Evolutionary conservation across 2,797 vertebrate genomes (phyloP).

Genomic region (Anas acuta): DNA sequence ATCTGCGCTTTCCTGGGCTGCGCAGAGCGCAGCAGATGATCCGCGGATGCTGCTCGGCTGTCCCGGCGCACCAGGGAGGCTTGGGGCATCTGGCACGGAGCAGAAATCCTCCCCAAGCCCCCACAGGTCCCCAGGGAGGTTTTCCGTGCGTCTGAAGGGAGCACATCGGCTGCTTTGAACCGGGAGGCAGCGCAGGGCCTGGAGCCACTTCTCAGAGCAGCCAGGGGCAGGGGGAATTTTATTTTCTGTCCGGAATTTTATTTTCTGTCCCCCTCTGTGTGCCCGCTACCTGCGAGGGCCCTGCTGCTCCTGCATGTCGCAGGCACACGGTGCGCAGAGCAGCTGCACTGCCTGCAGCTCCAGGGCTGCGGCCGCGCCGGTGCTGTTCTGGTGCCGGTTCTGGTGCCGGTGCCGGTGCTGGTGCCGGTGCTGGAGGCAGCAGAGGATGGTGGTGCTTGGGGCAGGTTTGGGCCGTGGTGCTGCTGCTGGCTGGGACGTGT

Average conservation of each 20-base stretch:
- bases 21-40: not conserved
- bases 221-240: not conserved
- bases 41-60: not conserved
- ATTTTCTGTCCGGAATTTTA: not conserved
- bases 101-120: not conserved
- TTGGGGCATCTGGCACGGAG: not conserved
- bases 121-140: fast-evolving
- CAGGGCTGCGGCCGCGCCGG: not conserved
- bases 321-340: not conserved
- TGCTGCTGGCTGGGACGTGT: not conserved
- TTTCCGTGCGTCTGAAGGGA: not conserved
- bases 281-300: too few relatives aligned
- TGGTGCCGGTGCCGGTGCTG: not conserved
- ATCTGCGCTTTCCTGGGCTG: not conserved
- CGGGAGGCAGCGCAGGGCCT: not conserved
- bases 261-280: not conserved
- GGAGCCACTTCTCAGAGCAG: not conserved
- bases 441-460: not conserved
- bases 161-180: not conserved
- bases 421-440: not conserved
- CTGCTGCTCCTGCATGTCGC: not conserved
- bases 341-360: not conserved
- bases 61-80: not conserved
- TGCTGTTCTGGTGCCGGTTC: not conserved
- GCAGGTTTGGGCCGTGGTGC: not conserved